These are phyloP conservation scores for Cylas formicarius DNA, from an alignment of 1,140 invertebrate genomes.

Conservation along the genomic window DNA sequence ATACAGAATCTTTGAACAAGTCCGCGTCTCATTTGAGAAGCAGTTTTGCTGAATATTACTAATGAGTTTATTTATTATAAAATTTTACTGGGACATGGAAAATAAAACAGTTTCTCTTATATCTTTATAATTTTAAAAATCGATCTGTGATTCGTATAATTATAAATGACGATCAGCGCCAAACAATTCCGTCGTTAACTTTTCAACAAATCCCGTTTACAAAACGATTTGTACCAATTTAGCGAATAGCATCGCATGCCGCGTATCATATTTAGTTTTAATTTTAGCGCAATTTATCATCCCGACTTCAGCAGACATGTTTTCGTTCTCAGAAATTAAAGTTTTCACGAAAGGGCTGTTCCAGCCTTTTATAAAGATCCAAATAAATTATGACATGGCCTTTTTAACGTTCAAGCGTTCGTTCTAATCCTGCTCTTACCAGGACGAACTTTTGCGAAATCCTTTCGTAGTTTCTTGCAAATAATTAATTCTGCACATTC, in stretches of 20 bases:
- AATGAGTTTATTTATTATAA: too few relatives aligned
- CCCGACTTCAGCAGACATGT: constrained; percentile 1
- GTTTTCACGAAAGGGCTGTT: constrained; percentile 2
- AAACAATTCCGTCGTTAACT: background rate
- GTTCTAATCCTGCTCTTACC: too few relatives aligned
- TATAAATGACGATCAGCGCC: background rate
- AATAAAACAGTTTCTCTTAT: constrained; percentile 1
- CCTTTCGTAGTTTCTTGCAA: too few relatives aligned
- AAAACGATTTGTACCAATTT: background rate
- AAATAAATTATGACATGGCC: too few relatives aligned
- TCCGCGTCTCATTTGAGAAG: too few relatives aligned
- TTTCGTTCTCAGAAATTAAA: constrained; percentile 1
- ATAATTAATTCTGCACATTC: too few relatives aligned
- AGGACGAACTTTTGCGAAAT: too few relatives aligned
- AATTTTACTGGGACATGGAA: too few relatives aligned
- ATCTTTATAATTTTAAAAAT: background rate
- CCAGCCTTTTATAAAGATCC: background rate
- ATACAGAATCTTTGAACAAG: too few relatives aligned
- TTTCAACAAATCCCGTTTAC: background rate
- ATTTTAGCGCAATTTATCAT: constrained; percentile 1
- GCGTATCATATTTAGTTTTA: background rate
- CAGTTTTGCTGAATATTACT: too few relatives aligned
- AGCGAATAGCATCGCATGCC: background rate
- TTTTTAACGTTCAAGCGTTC: too few relatives aligned
- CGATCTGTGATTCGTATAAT: background rate